Conservation (phyloP, 2,797 vertebrate genomes). For the Brachyrhaphis roseni region DNA sequence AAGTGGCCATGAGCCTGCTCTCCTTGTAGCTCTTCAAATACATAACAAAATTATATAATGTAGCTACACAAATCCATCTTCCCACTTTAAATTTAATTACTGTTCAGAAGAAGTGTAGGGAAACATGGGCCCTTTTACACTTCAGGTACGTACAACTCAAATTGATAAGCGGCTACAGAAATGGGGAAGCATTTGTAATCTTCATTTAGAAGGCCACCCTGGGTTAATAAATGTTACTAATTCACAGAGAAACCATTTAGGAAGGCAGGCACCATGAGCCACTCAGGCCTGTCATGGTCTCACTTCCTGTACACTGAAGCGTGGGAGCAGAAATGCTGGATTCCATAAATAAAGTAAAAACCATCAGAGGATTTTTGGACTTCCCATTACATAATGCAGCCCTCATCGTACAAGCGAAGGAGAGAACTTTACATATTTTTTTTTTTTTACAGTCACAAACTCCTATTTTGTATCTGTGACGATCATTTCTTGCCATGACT, state of each 20-base stretch:
- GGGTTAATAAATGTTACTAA: constrained; percentile 17
- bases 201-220: neutral
- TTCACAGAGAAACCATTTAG: constrained; percentile 19
- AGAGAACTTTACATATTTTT: too few relatives aligned
- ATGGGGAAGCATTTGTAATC: neutral
- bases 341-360: constrained; percentile 17
- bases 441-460: neutral
- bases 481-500: neutral
- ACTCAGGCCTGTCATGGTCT: constrained; percentile 28
- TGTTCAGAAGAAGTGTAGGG: neutral
- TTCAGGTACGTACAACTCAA: neutral
- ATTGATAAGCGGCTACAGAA: neutral
- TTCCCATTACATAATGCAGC: constrained; percentile 29
- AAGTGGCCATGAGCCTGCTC: constrained; percentile 34
- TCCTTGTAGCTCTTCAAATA: constrained; percentile 29
- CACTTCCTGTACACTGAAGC: constrained; percentile 4
- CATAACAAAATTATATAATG: constrained; percentile 25
- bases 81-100: neutral
- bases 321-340: constrained; percentile 20
- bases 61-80: constrained; percentile 21
- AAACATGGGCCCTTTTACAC: neutral
- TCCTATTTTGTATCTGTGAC: neutral
- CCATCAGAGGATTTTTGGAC: constrained; percentile 27
- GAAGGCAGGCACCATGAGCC: constrained; percentile 23
- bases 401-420: constrained; percentile 1